Conservation (phyloP, 1,140 invertebrate genomes). For the Arctopsyche grandis region DNA sequence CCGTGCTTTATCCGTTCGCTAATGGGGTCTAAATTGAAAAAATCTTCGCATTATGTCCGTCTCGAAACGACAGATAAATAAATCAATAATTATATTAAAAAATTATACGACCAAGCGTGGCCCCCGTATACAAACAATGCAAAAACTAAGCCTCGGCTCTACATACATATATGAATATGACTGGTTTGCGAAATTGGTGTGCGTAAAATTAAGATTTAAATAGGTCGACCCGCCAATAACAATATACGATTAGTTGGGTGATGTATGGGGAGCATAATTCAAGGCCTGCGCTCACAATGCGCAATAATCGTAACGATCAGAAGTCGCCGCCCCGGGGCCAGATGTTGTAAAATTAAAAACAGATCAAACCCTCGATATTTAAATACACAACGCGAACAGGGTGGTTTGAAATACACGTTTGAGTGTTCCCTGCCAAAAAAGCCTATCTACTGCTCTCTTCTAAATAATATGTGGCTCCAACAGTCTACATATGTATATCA, state of each 20-base stretch:
- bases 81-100: no score
- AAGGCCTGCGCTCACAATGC: conserved; percentile 38
- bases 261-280: conserved; percentile 24
- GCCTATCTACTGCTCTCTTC: no score
- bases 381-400: conserved; percentile 37
- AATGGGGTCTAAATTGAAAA: neutral
- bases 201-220: no score
- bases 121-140: no score
- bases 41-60: no score
- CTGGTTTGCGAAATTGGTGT: no score
- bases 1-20: neutral
- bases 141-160: no score
- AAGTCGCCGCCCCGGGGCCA: conserved; percentile 39
- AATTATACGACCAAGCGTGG: no score
- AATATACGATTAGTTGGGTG: neutral
- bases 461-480: no score
- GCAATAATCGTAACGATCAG: conserved; percentile 52
- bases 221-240: neutral
- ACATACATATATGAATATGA: no score
- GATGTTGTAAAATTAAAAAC: conserved; percentile 54
- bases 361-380: conserved; percentile 50
- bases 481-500: no score
- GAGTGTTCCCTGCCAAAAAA: conserved; percentile 24
- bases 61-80: no score
- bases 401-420: neutral